Percentiles rank a stretch among this genome's conserved stretches.
Evolutionary conservation across 2,113 vertebrate genomes (phyloP).

Genomic region (Spizaetus ornatus): DNA sequence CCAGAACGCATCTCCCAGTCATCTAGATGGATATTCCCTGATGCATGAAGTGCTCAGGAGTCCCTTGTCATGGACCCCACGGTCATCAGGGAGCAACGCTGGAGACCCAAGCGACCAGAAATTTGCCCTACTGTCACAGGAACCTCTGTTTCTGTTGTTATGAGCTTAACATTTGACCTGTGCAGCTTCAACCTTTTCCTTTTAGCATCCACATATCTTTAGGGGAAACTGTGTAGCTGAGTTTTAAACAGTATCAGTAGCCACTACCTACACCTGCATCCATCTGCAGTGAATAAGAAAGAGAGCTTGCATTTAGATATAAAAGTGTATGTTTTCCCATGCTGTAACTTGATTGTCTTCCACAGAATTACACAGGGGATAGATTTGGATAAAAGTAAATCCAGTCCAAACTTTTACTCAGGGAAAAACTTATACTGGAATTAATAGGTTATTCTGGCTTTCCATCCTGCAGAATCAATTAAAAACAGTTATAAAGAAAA

Average conservation of each 20-base stretch:
- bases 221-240: background rate
- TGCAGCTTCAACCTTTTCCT: background rate
- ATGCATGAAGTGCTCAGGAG: background rate
- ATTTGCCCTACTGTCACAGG: background rate
- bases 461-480: constrained; percentile 21
- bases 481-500: background rate
- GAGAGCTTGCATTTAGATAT: background rate
- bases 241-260: constrained; percentile 10
- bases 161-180: background rate
- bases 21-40: background rate
- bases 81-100: background rate
- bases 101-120: background rate
- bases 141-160: background rate
- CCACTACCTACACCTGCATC: constrained; percentile 10
- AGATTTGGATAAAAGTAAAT: constrained; percentile 2
- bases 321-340: constrained; percentile 10
- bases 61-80: background rate
- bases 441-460: background rate
- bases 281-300: constrained; percentile 32
- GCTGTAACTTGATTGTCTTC: constrained; percentile 18
- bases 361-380: constrained; percentile 15
- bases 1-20: background rate
- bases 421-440: background rate
- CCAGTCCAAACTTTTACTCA: constrained; percentile 6
- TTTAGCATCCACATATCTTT: background rate